These are phyloP conservation scores for Thyatira batis DNA, from an alignment of 2,888 invertebrate species.

Conservation along the genomic window DNA sequence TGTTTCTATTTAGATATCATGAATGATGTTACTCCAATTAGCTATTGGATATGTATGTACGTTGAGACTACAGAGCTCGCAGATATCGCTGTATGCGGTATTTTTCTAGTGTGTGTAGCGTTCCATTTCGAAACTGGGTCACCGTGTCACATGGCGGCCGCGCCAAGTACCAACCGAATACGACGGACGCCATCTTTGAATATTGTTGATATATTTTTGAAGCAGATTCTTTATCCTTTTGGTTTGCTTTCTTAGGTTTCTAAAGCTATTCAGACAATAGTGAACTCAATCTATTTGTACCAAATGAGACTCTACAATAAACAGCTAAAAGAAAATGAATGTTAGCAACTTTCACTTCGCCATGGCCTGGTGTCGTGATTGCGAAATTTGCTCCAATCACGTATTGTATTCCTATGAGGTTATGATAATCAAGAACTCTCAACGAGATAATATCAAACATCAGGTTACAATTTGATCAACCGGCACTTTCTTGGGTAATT, in stretches of 20 bases:
- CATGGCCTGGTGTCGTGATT: slow-evolving; percentile 50
- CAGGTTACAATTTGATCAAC: background rate
- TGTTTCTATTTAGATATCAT: slow-evolving; percentile 23
- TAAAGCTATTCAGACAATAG: background rate
- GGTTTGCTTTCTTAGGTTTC: background rate
- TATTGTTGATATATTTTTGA: slow-evolving; percentile 65
- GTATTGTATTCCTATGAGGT: slow-evolving; percentile 9
- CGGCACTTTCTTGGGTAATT: background rate
- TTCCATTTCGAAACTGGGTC: slow-evolving; percentile 81
- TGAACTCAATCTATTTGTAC: slow-evolving; percentile 1
- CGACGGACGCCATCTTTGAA: slow-evolving; percentile 76
- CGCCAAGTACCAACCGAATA: slow-evolving; percentile 67
- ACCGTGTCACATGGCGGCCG: slow-evolving; percentile 76
- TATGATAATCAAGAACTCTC: slow-evolving; percentile 20
- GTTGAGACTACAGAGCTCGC: slow-evolving; percentile 37
- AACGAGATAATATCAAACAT: slow-evolving; percentile 11
- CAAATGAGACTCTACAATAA: slow-evolving; percentile 8
- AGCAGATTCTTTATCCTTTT: slow-evolving; percentile 33
- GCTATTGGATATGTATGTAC: slow-evolving; percentile 35
- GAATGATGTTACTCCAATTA: slow-evolving; percentile 48
- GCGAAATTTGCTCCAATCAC: slow-evolving; percentile 55
- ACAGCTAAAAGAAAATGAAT: slow-evolving; percentile 59
- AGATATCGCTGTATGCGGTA: slow-evolving; percentile 55
- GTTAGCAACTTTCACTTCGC: slow-evolving; percentile 69
- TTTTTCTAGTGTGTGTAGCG: slow-evolving; percentile 71